phyloP scores from a whole-genome alignment of 2,888 invertebrate species.

The Agonopterix arenella region DNA sequence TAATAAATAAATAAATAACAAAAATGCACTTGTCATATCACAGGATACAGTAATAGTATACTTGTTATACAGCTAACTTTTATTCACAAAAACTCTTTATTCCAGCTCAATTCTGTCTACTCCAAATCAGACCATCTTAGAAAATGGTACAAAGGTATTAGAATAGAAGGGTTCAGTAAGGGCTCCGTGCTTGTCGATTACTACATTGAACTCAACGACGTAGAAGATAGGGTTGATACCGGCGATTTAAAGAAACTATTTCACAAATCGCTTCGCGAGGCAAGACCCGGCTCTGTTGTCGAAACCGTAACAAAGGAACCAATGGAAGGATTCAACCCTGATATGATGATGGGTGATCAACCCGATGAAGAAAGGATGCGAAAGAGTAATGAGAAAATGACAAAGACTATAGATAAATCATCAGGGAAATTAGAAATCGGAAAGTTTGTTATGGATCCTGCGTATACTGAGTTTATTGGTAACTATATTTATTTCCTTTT shows the following conservation, averaged over 20 bases:
- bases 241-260: slow-evolving; percentile 83
- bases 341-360: slow-evolving; percentile 66
- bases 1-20: slow-evolving; percentile 34
- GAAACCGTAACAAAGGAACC: slow-evolving; percentile 43
- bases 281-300: slow-evolving; percentile 66
- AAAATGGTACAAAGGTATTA: slow-evolving; percentile 90
- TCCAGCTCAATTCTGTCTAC: slow-evolving; percentile 90
- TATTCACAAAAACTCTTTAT: slow-evolving; percentile 16
- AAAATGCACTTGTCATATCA: not conserved
- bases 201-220: slow-evolving; percentile 87
- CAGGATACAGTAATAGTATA: not conserved
- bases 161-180: slow-evolving; percentile 91
- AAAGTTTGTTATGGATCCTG: slow-evolving; percentile 88
- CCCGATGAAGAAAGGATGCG: slow-evolving; percentile 66
- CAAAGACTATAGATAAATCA: slow-evolving; percentile 69
- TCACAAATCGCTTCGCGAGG: slow-evolving; percentile 77
- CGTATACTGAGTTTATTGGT: slow-evolving; percentile 93
- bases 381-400: slow-evolving; percentile 67
- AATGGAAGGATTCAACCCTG: slow-evolving; percentile 49
- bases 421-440: slow-evolving; percentile 85
- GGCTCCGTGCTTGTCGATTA: slow-evolving; percentile 94
- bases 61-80: not conserved
- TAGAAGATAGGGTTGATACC: slow-evolving; percentile 83
- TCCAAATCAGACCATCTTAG: slow-evolving; percentile 83
- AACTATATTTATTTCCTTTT: slow-evolving; percentile 29